Percentiles rank a stretch among this genome's conserved stretches.
phyloP scores from a whole-genome alignment of 2,797 vertebrate species.

The Scolopax bukidnonensis region DNA sequence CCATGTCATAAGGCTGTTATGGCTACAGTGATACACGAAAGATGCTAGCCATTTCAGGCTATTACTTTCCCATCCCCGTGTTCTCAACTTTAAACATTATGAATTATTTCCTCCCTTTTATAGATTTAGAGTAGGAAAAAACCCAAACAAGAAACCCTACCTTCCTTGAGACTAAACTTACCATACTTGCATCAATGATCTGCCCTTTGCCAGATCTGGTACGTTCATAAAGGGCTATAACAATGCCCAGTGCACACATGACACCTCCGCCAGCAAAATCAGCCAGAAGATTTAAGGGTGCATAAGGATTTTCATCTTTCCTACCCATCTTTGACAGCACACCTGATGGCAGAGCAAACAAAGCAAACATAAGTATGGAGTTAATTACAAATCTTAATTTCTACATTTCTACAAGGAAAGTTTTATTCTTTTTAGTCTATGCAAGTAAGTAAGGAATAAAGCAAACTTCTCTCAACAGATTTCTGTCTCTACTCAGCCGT shows the following conservation, averaged over 20 bases:
- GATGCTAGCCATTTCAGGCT: neutral
- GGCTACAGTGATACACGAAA: neutral
- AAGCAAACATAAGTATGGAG: neutral
- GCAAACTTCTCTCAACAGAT: neutral
- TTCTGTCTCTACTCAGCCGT: neutral
- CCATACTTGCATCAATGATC: slow-evolving; percentile 92
- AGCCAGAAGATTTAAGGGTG: slow-evolving; percentile 90
- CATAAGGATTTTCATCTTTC: slow-evolving; percentile 84
- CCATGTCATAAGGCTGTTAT: neutral
- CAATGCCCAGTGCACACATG: slow-evolving; percentile 87
- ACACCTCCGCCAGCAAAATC: slow-evolving; percentile 93
- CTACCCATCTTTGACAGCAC: slow-evolving; percentile 89
- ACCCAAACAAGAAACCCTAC: neutral
- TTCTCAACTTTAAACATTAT: neutral
- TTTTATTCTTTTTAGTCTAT: neutral
- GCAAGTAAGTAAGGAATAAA: neutral
- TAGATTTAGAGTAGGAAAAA: neutral
- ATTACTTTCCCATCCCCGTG: neutral
- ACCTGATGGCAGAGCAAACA: slow-evolving; percentile 75
- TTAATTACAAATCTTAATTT: neutral
- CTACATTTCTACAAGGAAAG: neutral
- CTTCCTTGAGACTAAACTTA: slow-evolving; percentile 69
- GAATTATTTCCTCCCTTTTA: neutral
- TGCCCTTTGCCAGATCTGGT: slow-evolving; percentile 89
- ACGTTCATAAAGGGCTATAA: slow-evolving; percentile 88